Percentiles rank a stretch among this genome's conserved stretches.
Conservation (phyloP, 2,888 invertebrate species). For the Orthosia gracilis region DNA sequence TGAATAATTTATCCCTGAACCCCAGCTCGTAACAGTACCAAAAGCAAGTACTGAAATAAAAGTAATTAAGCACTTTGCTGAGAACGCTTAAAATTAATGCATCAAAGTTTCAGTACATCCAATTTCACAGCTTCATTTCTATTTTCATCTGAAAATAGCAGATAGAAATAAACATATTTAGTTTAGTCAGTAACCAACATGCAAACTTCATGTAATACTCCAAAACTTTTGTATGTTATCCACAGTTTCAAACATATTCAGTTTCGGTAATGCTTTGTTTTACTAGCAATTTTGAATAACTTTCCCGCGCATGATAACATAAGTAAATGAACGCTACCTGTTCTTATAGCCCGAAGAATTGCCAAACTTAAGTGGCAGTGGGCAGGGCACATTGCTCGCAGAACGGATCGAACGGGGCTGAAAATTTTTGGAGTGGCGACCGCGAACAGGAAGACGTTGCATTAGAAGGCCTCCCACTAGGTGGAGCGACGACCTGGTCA, state of each 20-base stretch:
- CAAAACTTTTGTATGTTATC: constrained; percentile 8
- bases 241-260: constrained; percentile 8
- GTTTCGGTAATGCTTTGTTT: background rate
- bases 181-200: background rate
- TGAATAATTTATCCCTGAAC: no score
- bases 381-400: no score
- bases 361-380: no score
- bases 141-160: background rate
- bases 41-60: no score
- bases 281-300: background rate
- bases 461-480: no score
- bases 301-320: background rate
- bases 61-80: background rate
- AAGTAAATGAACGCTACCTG: background rate
- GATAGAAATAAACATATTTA: background rate
- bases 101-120: background rate
- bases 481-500: no score
- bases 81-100: background rate
- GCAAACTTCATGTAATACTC: constrained; percentile 6
- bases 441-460: no score
- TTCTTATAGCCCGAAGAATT: no score
- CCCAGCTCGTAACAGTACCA: no score
- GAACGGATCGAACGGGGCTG: no score
- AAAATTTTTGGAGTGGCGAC: no score
- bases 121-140: background rate